A percentile compares a stretch with the other conserved stretches of the same genome.
phyloP scores from a whole-genome alignment of 2,888 invertebrate genomes.

The Tenthredo livida region DNA sequence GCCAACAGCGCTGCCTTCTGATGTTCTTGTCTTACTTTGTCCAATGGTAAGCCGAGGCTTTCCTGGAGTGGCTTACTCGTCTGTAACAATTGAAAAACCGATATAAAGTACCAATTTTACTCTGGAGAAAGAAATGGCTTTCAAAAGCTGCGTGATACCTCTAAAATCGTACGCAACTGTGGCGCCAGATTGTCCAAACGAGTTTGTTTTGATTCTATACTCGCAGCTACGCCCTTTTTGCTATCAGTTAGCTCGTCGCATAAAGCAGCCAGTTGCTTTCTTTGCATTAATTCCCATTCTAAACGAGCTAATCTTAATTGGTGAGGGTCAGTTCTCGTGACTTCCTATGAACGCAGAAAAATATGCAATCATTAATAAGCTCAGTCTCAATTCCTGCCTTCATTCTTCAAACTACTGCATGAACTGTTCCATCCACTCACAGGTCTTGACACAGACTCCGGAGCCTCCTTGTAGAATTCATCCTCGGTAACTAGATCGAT shows the following conservation, averaged over 20 bases:
- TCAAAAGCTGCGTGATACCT: constrained; percentile 75
- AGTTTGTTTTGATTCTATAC: constrained; percentile 87
- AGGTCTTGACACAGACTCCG: constrained; percentile 83
- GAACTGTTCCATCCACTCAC: constrained; percentile 78
- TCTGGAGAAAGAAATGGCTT: neutral
- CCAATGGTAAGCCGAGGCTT: constrained; percentile 89
- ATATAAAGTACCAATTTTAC: constrained; percentile 33
- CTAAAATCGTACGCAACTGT: constrained; percentile 85
- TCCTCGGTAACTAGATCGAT: constrained; percentile 92
- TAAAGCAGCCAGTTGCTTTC: constrained; percentile 89
- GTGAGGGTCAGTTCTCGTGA: constrained; percentile 87
- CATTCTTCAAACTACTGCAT: neutral
- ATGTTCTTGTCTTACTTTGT: constrained; percentile 89
- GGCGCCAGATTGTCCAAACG: constrained; percentile 91
- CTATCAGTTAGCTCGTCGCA: constrained; percentile 87
- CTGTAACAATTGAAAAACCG: constrained; percentile 74
- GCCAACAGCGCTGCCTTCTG: constrained; percentile 88
- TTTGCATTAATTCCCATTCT: constrained; percentile 94
- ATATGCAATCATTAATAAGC: neutral
- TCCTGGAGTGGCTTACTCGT: constrained; percentile 95
- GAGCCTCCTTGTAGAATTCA: constrained; percentile 91
- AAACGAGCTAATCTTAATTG: constrained; percentile 90
- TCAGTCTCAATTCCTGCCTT: neutral
- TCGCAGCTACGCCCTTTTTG: constrained; percentile 88
- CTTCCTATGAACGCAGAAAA: constrained; percentile 79